Evolutionary conservation across 2,797 vertebrate species (phyloP).

Genomic region (Leptoclinus maculatus): DNA sequence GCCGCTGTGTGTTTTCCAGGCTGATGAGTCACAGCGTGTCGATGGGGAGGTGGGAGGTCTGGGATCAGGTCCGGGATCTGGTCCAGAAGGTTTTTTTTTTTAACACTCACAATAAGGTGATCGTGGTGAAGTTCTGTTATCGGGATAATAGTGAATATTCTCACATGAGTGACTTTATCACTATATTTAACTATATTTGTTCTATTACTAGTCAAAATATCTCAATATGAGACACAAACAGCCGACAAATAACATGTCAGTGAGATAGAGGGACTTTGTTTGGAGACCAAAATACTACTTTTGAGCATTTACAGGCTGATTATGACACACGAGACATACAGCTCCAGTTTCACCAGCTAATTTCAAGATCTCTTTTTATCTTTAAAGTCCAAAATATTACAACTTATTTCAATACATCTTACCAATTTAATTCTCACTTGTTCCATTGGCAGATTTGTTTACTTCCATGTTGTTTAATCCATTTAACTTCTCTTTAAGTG

Average conservation of each 20-base stretch:
- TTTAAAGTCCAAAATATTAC: background rate
- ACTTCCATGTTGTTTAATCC: too few relatives aligned
- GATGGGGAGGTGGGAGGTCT: slow-evolving; percentile 29
- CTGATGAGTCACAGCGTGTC: slow-evolving; percentile 66
- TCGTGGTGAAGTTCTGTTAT: too few relatives aligned
- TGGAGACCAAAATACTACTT: background rate
- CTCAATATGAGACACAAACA: too few relatives aligned
- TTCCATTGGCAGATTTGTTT: too few relatives aligned
- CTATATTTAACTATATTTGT: too few relatives aligned
- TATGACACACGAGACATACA: background rate
- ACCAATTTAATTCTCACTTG: background rate
- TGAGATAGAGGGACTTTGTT: too few relatives aligned
- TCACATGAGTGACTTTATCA: too few relatives aligned
- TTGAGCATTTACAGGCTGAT: background rate
- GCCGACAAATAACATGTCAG: background rate
- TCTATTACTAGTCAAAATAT: too few relatives aligned
- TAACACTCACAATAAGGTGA: too few relatives aligned
- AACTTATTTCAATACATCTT: background rate
- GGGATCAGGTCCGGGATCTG: background rate
- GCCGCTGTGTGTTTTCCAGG: slow-evolving; percentile 42
- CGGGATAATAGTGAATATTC: too few relatives aligned
- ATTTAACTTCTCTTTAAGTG: too few relatives aligned
- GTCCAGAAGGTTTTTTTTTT: slow-evolving; percentile 1
- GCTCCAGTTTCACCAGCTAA: background rate
- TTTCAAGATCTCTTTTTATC: background rate